Base-by-base conservation (phyloP, 2,113 vertebrate genomes). In the Corythaixoides concolor region DNA sequence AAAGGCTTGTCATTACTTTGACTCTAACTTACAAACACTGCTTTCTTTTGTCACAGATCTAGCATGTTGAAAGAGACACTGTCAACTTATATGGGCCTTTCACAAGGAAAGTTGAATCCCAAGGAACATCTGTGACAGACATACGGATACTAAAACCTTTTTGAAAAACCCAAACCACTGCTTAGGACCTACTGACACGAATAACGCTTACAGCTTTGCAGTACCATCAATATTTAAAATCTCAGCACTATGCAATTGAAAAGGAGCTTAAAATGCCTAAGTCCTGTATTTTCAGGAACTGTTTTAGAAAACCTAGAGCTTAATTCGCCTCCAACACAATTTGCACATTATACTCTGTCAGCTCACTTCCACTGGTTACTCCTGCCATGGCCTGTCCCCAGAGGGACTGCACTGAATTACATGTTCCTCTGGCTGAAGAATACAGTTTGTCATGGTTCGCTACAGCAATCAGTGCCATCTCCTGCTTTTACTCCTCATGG, bases 1-100 rank as follows among this genome's bases (percentile, higher is more conserved):
- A 93, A 94, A 87, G 62, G 52, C 21, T 88, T 87, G 67, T 82
- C 75, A 58, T 68, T 92, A 72, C 60, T 91, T 96, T 95, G 89
- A 90, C 70, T 95, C 66, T 91, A 74, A 60, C 53, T 82, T 85
- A 92, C 59, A 94, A 93, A 95, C 39, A 86, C 64, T 50, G 26
- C 49, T 91, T 80, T 79, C 58, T 93, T 95, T 90, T 94, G 88
- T 94, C 84, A 93, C 20, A 83, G 6, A 53, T 47, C 30, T 60
- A 93, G 52, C 35, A 59, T 22, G 21, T 32, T 67, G 89, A 89
- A 94, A 94, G 89, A 82, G 90, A 77, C 35, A 72, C 33, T 95
- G 41, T 74, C 89, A 94, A 73, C n/a, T 73, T 79, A 55, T 84
- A 52, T 73, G 39, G 79, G 84, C 37, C 53, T 90, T 94, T 92